Evolutionary conservation across 2,113 vertebrate genomes (phyloP), one percentile per base, ranked within the genome.

Genomic region (Zosterops borbonicus): DNA sequence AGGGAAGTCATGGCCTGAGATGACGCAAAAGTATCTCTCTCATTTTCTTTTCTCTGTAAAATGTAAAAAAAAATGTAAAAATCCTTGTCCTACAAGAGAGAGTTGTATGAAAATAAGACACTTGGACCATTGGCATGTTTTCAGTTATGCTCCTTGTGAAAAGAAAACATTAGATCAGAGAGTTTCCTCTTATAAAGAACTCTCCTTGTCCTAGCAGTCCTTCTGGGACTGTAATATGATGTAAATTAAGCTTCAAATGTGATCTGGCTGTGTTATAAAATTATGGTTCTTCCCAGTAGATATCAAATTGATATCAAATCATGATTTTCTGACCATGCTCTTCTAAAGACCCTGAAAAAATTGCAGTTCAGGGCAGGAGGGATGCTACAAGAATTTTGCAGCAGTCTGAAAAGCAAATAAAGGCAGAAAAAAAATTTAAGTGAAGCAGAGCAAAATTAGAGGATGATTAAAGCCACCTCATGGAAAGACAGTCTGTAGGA

Each of bases 381-480:
- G 5, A 58, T 33, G 12, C 29, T 75, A 31, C 33, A 71, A 42
- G 33, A 12, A 52, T 31, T 82, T 42, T 14, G 1, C 9, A 75
- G 31, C 14, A 70, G 6, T 27, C 33, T 87, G 47, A 63, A 84
- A 82, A 87, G 5, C 17, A 94, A 84, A 74, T 58, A 94, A 92
- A 56, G 14, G 6, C 5, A 64, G 53, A 83, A 93, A 41, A 41
- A 1, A 63, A 82, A 44, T 59, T 41, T 27, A 82, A 93, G 75
- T 1, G 0, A 19, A 60, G 11, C 21, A 76, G 53, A 71, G 22
- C 3, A 82, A 50, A 62, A 50, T 9, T 14, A 24, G 11, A 62
- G 17, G 22, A 59, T 7, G 12, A 56, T 37, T 82, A 93, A 81
- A 82, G 3, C 9, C 6, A 24, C 5, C 17, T 67, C 7, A 25